Conservation (phyloP, 1,140 invertebrate genomes). For the Drosophila kanapiae region DNA sequence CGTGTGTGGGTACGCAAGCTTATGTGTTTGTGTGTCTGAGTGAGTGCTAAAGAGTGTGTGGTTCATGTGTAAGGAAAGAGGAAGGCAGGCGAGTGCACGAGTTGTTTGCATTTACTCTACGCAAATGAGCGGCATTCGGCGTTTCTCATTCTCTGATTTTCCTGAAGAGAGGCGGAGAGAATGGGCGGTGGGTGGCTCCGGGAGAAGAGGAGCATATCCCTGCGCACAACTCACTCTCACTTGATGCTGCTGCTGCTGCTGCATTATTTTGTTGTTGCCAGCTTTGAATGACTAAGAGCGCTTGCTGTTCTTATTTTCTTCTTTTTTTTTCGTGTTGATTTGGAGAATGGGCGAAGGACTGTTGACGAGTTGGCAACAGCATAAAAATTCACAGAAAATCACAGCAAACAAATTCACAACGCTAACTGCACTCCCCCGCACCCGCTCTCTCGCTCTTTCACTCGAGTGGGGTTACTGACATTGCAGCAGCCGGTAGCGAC, state of each 20-base stretch:
- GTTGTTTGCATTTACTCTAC: constrained; percentile 81
- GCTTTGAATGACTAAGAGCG: constrained; percentile 73
- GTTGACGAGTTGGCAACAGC: constrained; percentile 74
- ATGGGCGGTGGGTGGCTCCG: background rate
- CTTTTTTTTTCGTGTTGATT: constrained; percentile 21
- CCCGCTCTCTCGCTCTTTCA: constrained; percentile 32
- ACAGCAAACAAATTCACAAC: constrained; percentile 69
- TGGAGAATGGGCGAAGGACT: constrained; percentile 51
- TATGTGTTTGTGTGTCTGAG: constrained; percentile 27
- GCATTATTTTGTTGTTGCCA: constrained; percentile 57
- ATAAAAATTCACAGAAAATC: constrained; percentile 66
- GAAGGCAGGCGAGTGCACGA: constrained; percentile 51
- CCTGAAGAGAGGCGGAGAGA: constrained; percentile 23
- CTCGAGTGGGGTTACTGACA: constrained; percentile 82
- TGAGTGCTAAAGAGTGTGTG: constrained; percentile 32
- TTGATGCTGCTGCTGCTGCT: constrained; percentile 65
- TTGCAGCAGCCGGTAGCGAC: constrained; percentile 70
- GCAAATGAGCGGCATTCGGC: constrained; percentile 74
- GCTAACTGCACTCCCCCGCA: constrained; percentile 62
- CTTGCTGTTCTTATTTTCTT: constrained; percentile 42
- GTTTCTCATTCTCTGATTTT: constrained; percentile 62
- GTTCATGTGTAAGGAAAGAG: constrained; percentile 21
- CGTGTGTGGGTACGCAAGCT: constrained; percentile 42
- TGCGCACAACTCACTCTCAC: constrained; percentile 75
- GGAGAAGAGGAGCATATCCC: constrained; percentile 8